A percentile compares a stretch with the other conserved stretches of the same genome.
Evolutionary conservation across 2,888 invertebrate genomes (phyloP).

Genomic region (Eupelmus urozonus): DNA sequence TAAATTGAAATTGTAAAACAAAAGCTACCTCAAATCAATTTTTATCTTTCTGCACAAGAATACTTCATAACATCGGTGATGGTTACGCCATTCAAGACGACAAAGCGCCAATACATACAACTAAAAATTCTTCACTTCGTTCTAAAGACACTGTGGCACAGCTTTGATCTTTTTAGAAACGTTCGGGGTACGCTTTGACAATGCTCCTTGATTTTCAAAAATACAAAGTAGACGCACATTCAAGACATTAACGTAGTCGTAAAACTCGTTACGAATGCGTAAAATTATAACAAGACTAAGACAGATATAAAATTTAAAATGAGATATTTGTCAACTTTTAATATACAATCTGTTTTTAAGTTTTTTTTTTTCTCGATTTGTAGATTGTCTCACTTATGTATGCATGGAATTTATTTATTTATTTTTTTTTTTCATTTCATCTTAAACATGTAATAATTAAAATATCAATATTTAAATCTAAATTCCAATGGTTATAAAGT

Average conservation of each 20-base stretch:
- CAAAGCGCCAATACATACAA: slow-evolving; percentile 50
- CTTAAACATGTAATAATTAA: slow-evolving; percentile 50
- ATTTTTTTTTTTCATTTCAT: too few species aligned
- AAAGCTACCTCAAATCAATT: slow-evolving; percentile 52
- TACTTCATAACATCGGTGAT: slow-evolving; percentile 55
- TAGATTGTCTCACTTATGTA: slow-evolving; percentile 57
- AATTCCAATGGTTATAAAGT: slow-evolving; percentile 28
- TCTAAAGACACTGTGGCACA: slow-evolving; percentile 59
- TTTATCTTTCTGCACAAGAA: slow-evolving; percentile 55
- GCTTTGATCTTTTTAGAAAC: slow-evolving; percentile 57
- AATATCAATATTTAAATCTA: slow-evolving; percentile 50
- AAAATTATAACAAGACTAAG: slow-evolving; percentile 52
- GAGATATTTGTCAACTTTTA: slow-evolving; percentile 54
- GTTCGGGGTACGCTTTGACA: slow-evolving; percentile 57
- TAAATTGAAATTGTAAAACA: slow-evolving; percentile 45
- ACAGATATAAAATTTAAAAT: slow-evolving; percentile 54
- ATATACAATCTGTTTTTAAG: slow-evolving; percentile 52
- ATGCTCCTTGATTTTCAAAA: slow-evolving; percentile 50
- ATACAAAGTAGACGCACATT: slow-evolving; percentile 55
- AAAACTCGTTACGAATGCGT: slow-evolving; percentile 41
- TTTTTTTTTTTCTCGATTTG: slow-evolving; percentile 31
- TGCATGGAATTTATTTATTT: slow-evolving; percentile 53
- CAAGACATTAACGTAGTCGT: slow-evolving; percentile 40
- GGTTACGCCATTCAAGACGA: slow-evolving; percentile 28
- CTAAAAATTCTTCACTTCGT: slow-evolving; percentile 48